Percentiles rank a stretch among this genome's conserved stretches.
Evolutionary conservation across 2,113 vertebrate genomes (phyloP).

Genomic region (Andinoacara biseriatus): DNA sequence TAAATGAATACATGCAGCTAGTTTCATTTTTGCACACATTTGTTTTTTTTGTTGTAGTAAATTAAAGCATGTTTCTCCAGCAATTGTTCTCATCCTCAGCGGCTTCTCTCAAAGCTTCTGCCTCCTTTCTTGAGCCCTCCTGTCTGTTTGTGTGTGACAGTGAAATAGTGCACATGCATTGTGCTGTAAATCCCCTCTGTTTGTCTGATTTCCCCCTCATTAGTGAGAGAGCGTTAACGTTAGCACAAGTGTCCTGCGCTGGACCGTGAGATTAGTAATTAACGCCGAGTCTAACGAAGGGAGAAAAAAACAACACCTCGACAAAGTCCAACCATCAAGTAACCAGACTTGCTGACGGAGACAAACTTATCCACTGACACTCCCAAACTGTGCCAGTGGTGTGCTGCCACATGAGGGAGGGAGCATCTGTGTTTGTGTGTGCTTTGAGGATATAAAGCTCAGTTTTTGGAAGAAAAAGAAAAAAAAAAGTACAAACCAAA

Average conservation of each 20-base stretch:
- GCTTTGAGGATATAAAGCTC: neutral
- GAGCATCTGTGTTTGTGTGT: conserved; percentile 1
- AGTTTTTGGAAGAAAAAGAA: neutral
- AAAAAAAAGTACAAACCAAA: neutral
- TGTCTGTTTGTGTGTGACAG: conserved; percentile 52
- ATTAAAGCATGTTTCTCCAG: neutral
- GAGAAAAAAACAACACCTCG: conserved; percentile 81
- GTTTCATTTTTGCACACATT: neutral
- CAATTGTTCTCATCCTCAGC: neutral
- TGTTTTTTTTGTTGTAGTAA: neutral
- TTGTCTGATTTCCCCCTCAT: conserved; percentile 82
- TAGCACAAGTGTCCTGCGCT: conserved; percentile 79
- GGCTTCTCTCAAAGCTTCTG: neutral
- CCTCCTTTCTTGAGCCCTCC: conserved; percentile 10
- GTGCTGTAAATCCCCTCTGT: conserved; percentile 80
- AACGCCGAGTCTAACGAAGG: conserved; percentile 82
- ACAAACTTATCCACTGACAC: conserved; percentile 57
- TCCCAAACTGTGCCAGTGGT: conserved; percentile 35
- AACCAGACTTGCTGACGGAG: conserved; percentile 79
- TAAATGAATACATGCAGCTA: neutral
- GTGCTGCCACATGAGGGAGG: neutral
- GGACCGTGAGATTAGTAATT: conserved; percentile 86
- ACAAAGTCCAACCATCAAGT: conserved; percentile 80
- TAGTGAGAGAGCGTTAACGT: conserved; percentile 79
- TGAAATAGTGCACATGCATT: conserved; percentile 54